phyloP scores from a whole-genome alignment of 2,113 vertebrate species.

The Alethe castanea region DNA sequence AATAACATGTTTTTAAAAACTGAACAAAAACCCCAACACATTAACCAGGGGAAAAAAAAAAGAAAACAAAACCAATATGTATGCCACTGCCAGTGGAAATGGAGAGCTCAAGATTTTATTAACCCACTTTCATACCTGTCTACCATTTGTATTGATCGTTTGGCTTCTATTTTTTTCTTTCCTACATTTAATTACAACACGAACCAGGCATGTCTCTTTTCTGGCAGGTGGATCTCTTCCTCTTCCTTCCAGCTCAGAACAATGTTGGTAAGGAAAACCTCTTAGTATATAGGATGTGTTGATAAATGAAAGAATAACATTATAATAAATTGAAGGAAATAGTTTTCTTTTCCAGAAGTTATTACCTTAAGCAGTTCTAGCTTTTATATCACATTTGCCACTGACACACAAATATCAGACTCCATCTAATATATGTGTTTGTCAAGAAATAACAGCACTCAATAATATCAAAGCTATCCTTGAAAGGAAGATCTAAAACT shows the following conservation, averaged over 20 bases:
- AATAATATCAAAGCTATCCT: background rate
- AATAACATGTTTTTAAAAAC: background rate
- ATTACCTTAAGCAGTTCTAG: background rate
- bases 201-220: background rate
- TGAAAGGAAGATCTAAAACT: background rate
- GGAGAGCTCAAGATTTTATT: background rate
- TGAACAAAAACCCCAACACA: accelerated
- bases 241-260: background rate
- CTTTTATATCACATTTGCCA: background rate
- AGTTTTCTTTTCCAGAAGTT: background rate
- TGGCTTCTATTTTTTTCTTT: background rate
- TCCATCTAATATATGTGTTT: background rate
- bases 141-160: background rate
- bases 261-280: background rate
- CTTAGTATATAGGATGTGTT: background rate
- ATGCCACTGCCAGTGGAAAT: background rate
- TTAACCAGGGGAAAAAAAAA: background rate
- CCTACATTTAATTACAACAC: background rate
- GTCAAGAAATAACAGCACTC: background rate
- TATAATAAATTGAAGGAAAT: background rate
- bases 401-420: background rate
- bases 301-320: background rate
- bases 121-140: background rate
- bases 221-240: background rate
- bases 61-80: background rate